These are phyloP conservation scores for Xanthorhoe designata DNA, from an alignment of 2,888 invertebrate species.

Conservation along the genomic window DNA sequence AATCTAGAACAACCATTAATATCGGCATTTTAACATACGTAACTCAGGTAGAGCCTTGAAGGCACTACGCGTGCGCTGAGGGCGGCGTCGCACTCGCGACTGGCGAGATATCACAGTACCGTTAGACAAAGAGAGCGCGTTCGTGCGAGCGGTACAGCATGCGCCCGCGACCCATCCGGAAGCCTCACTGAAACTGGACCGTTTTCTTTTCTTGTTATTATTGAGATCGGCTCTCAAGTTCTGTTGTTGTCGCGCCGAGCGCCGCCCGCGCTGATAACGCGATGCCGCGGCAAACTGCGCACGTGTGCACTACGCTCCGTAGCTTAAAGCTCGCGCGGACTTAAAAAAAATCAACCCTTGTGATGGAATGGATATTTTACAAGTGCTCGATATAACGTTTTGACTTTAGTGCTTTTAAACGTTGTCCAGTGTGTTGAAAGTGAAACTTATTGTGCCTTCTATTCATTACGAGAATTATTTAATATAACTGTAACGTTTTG, in stretches of 20 bases:
- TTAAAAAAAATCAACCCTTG: slow-evolving; percentile 56
- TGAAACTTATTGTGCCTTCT: slow-evolving; percentile 69
- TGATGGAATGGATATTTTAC: slow-evolving; percentile 74
- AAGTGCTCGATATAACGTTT: slow-evolving; percentile 66
- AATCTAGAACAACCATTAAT: slow-evolving; percentile 14
- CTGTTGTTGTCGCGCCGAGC: slow-evolving; percentile 84
- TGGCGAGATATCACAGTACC: slow-evolving; percentile 80
- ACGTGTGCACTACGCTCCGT: slow-evolving; percentile 72
- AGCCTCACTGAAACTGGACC: slow-evolving; percentile 86
- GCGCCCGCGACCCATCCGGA: slow-evolving; percentile 83
- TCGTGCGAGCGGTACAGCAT: slow-evolving; percentile 68
- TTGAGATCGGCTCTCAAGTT: slow-evolving; percentile 84
- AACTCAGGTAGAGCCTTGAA: slow-evolving; percentile 50
- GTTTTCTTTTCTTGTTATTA: slow-evolving; percentile 86
- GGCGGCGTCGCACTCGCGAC: slow-evolving; percentile 78
- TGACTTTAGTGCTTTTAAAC: slow-evolving; percentile 52
- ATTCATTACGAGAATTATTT: slow-evolving; percentile 56
- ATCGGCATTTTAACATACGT: slow-evolving; percentile 47
- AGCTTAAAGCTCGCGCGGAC: slow-evolving; percentile 76
- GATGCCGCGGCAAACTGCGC: slow-evolving; percentile 81
- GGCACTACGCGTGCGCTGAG: slow-evolving; percentile 52
- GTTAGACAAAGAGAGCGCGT: slow-evolving; percentile 78
- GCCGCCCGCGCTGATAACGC: slow-evolving; percentile 83
- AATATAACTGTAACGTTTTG: slow-evolving; percentile 51
- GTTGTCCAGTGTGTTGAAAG: slow-evolving; percentile 64